Base-by-base conservation (phyloP, 1,140 invertebrate genomes). In the Bombus pascuorum region DNA sequence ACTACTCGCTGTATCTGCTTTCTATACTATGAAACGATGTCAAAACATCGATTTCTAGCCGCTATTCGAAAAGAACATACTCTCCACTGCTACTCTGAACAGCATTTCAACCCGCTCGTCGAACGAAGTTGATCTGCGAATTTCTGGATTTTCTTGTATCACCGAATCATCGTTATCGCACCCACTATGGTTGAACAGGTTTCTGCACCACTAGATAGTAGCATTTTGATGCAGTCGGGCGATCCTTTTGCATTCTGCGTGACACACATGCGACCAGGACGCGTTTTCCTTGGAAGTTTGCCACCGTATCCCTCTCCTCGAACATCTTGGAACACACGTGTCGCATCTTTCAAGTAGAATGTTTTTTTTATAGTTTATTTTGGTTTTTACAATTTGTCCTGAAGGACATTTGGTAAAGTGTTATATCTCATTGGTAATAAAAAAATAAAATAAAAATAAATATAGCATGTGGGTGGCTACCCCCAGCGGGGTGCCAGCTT, bases 161-260 rank as follows among this genome's bases (percentile, higher is more conserved):
- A 70, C 66, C 28, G 86, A 72, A 73, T 66, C 74, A 71, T 81
- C 68, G 81, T 85, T 87, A 81, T 89, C 89, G 44, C 25, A 18
- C 78, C 66, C 28, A 28, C 22, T 66, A 81, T 77, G 72, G 65
- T 89, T 85, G 81, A 85, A 62, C 78, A 85, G 75, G 44, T 88
- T 85, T 88, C 82, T 85, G 53, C 68, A 42, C 32, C 65, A 82
- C 15, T 81, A 72, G 57, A 72, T 59, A 57, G 18, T 9, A 34
- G 57, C 71, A n/a, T 3, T n/a, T 68, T 4, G 81, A 84, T 62
- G 39, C 75, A 79, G 71, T 66, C 72, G 57, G 37, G 18, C 53
- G 59, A 85, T 74, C 47, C 53, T 57, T 62, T 68, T 70, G 57
- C 72, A 85, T 88, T 65, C 39, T 70, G 59, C 59, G 77, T 83